Evolutionary conservation across 2,113 vertebrate genomes (phyloP).

Genomic region (Hystrix cristata): DNA sequence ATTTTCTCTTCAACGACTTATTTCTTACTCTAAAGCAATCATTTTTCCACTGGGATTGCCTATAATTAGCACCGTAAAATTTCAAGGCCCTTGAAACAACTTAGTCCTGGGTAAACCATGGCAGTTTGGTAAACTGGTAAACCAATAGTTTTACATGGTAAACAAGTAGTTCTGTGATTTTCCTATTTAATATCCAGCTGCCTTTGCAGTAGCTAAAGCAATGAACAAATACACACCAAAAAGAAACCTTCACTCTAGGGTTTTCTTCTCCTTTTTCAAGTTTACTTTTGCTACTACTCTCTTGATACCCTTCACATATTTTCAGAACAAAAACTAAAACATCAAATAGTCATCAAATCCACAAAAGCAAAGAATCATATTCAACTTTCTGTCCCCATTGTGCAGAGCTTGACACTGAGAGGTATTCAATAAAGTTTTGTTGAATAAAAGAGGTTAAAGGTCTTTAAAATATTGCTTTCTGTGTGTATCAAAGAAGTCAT

Average conservation of each 20-base stretch:
- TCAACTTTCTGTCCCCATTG: background rate
- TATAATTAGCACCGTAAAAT: background rate
- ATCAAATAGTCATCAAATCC: conserved; percentile 17
- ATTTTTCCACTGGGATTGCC: background rate
- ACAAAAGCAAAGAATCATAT: background rate
- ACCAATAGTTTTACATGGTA: background rate
- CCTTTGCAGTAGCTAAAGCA: background rate
- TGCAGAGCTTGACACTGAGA: background rate
- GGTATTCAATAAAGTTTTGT: background rate
- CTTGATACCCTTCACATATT: background rate
- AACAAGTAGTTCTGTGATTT: background rate
- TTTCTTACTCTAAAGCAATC: background rate
- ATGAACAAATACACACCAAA: background rate
- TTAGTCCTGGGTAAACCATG: background rate
- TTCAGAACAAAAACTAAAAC: conserved; percentile 49
- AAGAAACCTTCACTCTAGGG: background rate
- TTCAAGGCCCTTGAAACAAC: background rate
- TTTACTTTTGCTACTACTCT: background rate
- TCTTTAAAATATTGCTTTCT: conserved; percentile 46
- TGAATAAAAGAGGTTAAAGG: background rate
- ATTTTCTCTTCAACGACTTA: background rate
- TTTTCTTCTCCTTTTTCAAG: background rate
- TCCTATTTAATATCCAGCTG: background rate
- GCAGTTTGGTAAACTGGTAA: background rate
- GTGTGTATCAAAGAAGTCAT: conserved; percentile 35